Base-by-base conservation (phyloP, 2,888 invertebrate genomes). In the Phaedon cochleariae region DNA sequence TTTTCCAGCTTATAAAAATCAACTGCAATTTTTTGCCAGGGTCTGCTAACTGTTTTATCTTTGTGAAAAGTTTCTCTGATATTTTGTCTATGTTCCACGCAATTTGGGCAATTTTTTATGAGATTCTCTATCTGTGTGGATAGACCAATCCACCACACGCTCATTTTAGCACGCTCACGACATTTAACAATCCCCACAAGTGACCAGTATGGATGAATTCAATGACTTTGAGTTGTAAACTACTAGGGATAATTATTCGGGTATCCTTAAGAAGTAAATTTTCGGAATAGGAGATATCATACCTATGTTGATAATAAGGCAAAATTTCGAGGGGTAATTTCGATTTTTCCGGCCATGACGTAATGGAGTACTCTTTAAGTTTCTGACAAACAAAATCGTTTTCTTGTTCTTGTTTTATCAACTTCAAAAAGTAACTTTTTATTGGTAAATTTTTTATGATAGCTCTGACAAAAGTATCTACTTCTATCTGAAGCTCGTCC, bases 1-100 rank as follows among this genome's bases (percentile, higher is more conserved):
- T 18, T 48, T 41, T 64, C 41, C 21, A 46, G 18, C 49, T 68
- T 61, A 34, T 63, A 69, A 21, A 72, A 60, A 54, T 54, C 64
- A 37, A 70, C 34, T 64, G 59, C 64, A 37, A 70, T 46, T 64
- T 63, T 65, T 46, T 67, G 65, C 61, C 67, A 70, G 17, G 69
- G 64, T 31, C 65, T 55, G 12, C 55, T 51, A 9, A 69, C 54
- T 17, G 62, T 46, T 22, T 46, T 48, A n/a, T 69, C 67, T 48
- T 61, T 62, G 34, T 58, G 37, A 22, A 71, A 66, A 20, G 60
- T 60, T 62, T 73, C 68, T 60, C 53, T 68, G 29, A 31, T 53
- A 46, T 68, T 70, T 46, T 26, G 54, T 29, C 62, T 15, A 54
- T 61, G 29, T 59, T 69, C 55, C n/a, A 66, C 54, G 60, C 69